Conservation (phyloP, 2,113 vertebrate species). For the Gavialis gangeticus region DNA sequence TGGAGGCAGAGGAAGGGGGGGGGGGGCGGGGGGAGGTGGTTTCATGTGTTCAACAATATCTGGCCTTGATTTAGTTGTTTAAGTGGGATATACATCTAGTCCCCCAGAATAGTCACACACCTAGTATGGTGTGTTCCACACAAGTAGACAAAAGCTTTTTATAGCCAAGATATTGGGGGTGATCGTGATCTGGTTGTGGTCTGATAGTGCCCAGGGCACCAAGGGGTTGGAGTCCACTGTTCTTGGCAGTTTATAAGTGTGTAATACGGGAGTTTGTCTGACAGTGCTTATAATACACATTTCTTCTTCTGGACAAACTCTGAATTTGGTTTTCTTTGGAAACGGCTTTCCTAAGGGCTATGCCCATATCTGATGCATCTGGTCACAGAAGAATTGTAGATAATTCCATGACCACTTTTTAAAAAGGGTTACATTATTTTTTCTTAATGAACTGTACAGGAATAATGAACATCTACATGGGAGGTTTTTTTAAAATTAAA, state of each 20-base stretch:
- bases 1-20: background rate
- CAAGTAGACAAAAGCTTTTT: background rate
- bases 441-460: background rate
- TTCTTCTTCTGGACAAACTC: background rate
- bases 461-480: background rate
- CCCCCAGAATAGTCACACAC: too few species aligned
- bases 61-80: background rate
- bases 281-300: background rate
- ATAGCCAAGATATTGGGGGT: background rate
- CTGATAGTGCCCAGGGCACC: accelerated
- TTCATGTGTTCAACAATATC: accelerated
- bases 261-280: background rate
- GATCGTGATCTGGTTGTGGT: background rate
- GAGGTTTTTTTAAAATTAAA: background rate
- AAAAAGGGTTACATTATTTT: background rate
- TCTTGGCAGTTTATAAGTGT: accelerated
- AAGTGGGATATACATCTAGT: too few species aligned
- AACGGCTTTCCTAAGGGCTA: background rate
- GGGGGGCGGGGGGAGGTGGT: background rate
- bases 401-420: background rate
- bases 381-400: background rate
- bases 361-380: background rate
- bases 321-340: background rate
- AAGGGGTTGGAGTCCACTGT: accelerated
- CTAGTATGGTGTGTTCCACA: background rate